Conservation (phyloP, 2,113 vertebrate genomes). For the Xiphophorus hellerii region DNA sequence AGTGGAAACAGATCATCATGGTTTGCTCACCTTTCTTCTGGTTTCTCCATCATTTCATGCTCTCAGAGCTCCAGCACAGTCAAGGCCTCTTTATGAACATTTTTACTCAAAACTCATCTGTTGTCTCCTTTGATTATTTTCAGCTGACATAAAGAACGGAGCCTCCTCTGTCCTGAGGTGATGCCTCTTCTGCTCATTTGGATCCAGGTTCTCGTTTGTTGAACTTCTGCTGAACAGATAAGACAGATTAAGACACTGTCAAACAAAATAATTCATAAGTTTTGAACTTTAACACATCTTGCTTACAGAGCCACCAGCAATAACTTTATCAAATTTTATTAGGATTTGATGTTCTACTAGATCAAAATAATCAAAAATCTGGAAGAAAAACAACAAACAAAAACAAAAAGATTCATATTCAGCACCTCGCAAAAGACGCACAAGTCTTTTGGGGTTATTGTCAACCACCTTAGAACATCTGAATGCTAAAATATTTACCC, state of each 20-base stretch:
- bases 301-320: neutral
- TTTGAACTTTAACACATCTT: neutral
- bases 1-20: slow-evolving; percentile 6
- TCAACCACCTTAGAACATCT: too few species aligned
- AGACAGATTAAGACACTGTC: neutral
- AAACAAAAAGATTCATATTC: too few species aligned
- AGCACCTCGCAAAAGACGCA: too few species aligned
- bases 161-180: slow-evolving; percentile 6
- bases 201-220: neutral
- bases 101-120: slow-evolving; percentile 2
- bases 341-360: neutral
- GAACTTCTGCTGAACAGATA: slow-evolving; percentile 1
- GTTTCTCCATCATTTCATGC: slow-evolving; percentile 69
- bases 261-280: neutral
- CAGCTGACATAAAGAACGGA: slow-evolving; percentile 1
- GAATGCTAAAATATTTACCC: too few species aligned
- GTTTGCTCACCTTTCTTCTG: slow-evolving; percentile 59
- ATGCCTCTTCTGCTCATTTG: slow-evolving; percentile 7
- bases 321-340: neutral
- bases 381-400: too few species aligned
- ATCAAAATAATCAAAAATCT: neutral
- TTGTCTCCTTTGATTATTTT: slow-evolving; percentile 14
- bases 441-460: too few species aligned
- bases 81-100: slow-evolving; percentile 24
- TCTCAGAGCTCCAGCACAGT: slow-evolving; percentile 25